Evolutionary conservation across 2,113 vertebrate genomes (phyloP).

Genomic region (Xenopus borealis): DNA sequence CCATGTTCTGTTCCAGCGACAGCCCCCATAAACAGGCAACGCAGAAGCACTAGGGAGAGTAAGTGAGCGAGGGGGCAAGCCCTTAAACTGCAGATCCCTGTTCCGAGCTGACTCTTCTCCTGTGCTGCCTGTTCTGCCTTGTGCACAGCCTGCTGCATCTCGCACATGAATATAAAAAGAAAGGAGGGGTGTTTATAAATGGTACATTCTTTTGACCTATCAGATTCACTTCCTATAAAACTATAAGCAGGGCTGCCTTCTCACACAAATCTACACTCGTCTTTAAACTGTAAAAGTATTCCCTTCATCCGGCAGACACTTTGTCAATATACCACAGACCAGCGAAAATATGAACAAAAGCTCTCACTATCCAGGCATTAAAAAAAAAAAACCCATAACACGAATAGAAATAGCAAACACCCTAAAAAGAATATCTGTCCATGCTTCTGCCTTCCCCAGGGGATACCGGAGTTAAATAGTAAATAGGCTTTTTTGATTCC

Average conservation of each 20-base stretch:
- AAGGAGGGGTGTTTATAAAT: slow-evolving; percentile 62
- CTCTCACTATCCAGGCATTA: slow-evolving; percentile 54
- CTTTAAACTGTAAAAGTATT: slow-evolving; percentile 53
- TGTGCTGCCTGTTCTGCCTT: slow-evolving; percentile 46
- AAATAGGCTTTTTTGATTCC: slow-evolving; percentile 52
- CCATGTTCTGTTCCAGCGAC: slow-evolving; percentile 59
- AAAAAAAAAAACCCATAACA: slow-evolving; percentile 48
- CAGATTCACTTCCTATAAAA: slow-evolving; percentile 64
- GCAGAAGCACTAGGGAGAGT: no score
- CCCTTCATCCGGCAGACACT: slow-evolving; percentile 57
- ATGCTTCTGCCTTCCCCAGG: slow-evolving; percentile 25
- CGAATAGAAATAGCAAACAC: slow-evolving; percentile 50
- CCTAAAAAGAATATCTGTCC: slow-evolving; percentile 46
- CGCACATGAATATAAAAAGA: slow-evolving; percentile 57
- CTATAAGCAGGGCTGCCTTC: slow-evolving; percentile 54
- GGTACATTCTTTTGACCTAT: slow-evolving; percentile 69
- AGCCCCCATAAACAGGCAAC: slow-evolving; percentile 49
- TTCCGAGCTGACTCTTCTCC: slow-evolving; percentile 49
- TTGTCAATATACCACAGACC: slow-evolving; percentile 59
- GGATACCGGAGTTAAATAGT: slow-evolving; percentile 56
- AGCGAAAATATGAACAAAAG: slow-evolving; percentile 57
- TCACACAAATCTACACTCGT: slow-evolving; percentile 50
- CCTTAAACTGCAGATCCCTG: slow-evolving; percentile 52
- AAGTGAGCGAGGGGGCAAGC: slow-evolving; percentile 42
- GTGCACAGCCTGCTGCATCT: slow-evolving; percentile 53